Percentiles rank a stretch among this genome's conserved stretches.
phyloP scores from a whole-genome alignment of 1,140 invertebrate species.

The Neuroterus valhalla region DNA sequence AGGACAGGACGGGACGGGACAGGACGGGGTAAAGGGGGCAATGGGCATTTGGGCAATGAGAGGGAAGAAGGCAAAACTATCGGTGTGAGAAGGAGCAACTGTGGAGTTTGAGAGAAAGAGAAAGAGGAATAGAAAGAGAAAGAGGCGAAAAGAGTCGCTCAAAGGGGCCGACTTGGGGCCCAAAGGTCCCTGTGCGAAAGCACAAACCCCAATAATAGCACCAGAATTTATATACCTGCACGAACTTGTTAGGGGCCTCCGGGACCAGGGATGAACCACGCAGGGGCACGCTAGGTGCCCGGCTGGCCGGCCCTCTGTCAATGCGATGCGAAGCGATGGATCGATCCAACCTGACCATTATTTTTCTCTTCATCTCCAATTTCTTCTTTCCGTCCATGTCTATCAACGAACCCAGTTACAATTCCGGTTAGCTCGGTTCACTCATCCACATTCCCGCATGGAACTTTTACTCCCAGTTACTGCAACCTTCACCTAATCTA shows the following conservation, averaged over 20 bases:
- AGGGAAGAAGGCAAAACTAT: slow-evolving; percentile 43
- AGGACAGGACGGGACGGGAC: slow-evolving; percentile 42
- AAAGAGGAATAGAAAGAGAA: slow-evolving; percentile 45
- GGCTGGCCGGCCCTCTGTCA: no score
- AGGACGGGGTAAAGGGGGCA: slow-evolving; percentile 31
- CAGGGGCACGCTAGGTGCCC: slow-evolving; percentile 38
- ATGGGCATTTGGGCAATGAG: slow-evolving; percentile 11
- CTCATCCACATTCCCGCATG: no score
- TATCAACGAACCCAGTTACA: neutral
- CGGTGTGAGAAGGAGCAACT: slow-evolving; percentile 33
- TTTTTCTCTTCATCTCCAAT: neutral
- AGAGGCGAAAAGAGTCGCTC: slow-evolving; percentile 62
- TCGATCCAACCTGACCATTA: slow-evolving; percentile 13
- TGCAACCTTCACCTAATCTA: no score
- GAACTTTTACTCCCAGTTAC: no score
- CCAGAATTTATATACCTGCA: slow-evolving; percentile 76
- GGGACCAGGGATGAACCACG: slow-evolving; percentile 54
- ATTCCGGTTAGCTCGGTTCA: no score
- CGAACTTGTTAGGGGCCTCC: slow-evolving; percentile 63
- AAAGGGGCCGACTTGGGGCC: slow-evolving; percentile 65
- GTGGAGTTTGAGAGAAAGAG: slow-evolving; percentile 40
- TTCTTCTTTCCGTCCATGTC: no score
- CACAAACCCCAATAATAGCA: slow-evolving; percentile 74
- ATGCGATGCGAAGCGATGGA: neutral
- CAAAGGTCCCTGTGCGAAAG: slow-evolving; percentile 66